A percentile compares a stretch with the other conserved stretches of the same genome.
Evolutionary conservation across 2,888 invertebrate genomes (phyloP).

Genomic region (Meiosimyza decipiens): DNA sequence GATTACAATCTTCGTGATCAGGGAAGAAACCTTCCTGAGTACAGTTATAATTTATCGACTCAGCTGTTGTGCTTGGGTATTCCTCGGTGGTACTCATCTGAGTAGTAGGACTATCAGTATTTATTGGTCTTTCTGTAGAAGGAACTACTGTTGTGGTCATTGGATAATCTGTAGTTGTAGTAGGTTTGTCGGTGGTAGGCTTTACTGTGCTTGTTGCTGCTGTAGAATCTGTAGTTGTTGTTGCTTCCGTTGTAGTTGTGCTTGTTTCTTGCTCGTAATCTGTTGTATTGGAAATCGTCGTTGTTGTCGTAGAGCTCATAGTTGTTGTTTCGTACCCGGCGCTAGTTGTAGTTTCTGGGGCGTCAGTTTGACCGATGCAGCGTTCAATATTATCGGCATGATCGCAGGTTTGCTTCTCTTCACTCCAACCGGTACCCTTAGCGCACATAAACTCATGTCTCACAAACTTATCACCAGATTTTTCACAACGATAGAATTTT

Average conservation of each 20-base stretch:
- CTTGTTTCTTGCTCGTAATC: background rate
- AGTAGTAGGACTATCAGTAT: slow-evolving; percentile 35
- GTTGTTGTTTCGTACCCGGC: background rate
- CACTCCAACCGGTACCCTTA: slow-evolving; percentile 76
- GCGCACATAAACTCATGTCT: slow-evolving; percentile 71
- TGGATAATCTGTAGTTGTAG: slow-evolving; percentile 29
- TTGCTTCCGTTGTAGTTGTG: slow-evolving; percentile 39
- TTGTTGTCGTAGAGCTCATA: slow-evolving; percentile 21
- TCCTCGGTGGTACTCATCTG: slow-evolving; percentile 28
- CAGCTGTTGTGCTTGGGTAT: slow-evolving; percentile 38
- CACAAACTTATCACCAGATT: slow-evolving; percentile 65
- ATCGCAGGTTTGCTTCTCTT: slow-evolving; percentile 72
- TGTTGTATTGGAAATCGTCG: slow-evolving; percentile 27
- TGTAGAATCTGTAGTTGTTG: slow-evolving; percentile 31
- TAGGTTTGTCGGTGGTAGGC: slow-evolving; percentile 31
- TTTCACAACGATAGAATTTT: slow-evolving; percentile 72
- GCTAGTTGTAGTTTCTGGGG: slow-evolving; percentile 33
- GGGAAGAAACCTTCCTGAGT: slow-evolving; percentile 66
- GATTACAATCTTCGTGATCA: slow-evolving; percentile 69
- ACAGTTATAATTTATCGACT: slow-evolving; percentile 59
- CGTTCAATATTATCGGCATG: slow-evolving; percentile 64
- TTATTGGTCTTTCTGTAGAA: slow-evolving; percentile 31
- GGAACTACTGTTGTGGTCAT: slow-evolving; percentile 23
- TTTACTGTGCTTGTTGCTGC: slow-evolving; percentile 28
- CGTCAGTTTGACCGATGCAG: slow-evolving; percentile 51